Evolutionary conservation across 2,888 invertebrate species (phyloP).

Genomic region (Agrochola lota): DNA sequence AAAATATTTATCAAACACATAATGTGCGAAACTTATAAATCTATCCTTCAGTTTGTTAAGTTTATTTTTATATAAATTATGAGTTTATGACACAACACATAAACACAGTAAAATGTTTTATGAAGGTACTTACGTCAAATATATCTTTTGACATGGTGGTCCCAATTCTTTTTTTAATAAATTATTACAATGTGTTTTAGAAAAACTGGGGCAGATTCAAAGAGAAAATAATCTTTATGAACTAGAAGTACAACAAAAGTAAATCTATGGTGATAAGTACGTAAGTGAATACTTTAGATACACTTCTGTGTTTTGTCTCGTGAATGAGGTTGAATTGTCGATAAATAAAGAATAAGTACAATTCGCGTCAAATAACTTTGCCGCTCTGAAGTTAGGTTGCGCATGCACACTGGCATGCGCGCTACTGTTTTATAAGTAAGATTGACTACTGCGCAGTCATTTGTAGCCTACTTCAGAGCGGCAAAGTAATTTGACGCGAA

Average conservation of each 20-base stretch:
- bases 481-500: too few relatives aligned
- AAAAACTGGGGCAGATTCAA: conserved; percentile 41
- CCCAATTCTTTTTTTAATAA: conserved; percentile 33
- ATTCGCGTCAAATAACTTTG: too few relatives aligned
- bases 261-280: background rate
- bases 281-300: background rate
- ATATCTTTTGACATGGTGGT: conserved; percentile 26
- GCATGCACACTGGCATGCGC: too few relatives aligned
- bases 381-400: too few relatives aligned
- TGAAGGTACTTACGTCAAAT: conserved; percentile 9
- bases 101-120: conserved; percentile 41
- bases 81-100: conserved; percentile 19
- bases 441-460: too few relatives aligned
- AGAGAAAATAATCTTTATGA: conserved; percentile 33
- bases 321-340: conserved; percentile 1
- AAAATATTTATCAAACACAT: conserved; percentile 30
- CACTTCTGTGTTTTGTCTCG: conserved; percentile 4
- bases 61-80: conserved; percentile 31
- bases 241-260: background rate
- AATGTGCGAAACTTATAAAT: conserved; percentile 43
- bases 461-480: too few relatives aligned
- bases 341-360: background rate
- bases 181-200: conserved; percentile 38
- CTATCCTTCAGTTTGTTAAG: conserved; percentile 14
- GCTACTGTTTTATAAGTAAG: too few relatives aligned